A percentile compares a stretch with the other conserved stretches of the same genome.
Conservation (phyloP, 1,140 invertebrate genomes). For the Oncopeltus fasciatus region DNA sequence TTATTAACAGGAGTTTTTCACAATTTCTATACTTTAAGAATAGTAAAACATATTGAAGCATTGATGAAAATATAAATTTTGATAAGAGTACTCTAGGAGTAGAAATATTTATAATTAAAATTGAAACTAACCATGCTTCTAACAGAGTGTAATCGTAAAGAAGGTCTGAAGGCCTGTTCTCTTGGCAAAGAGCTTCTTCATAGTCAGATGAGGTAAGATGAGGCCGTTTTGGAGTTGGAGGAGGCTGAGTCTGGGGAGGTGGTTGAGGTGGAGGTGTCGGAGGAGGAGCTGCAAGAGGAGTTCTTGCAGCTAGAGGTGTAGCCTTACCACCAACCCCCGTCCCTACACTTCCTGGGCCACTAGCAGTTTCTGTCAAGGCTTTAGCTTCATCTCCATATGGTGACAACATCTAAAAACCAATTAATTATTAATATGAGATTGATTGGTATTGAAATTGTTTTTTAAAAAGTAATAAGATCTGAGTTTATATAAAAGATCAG, state of each 20-base stretch:
- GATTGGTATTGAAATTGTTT: no score
- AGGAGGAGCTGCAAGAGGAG: constrained; percentile 18
- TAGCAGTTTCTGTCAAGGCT: neutral
- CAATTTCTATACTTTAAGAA: no score
- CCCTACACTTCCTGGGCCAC: constrained; percentile 14
- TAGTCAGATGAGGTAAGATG: constrained; percentile 53
- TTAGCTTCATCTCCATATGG: constrained; percentile 24
- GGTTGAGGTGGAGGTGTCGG: constrained; percentile 21
- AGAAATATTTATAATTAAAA: no score
- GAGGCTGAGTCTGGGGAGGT: constrained; percentile 16
- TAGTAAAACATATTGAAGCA: no score
- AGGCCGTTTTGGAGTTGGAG: constrained; percentile 46
- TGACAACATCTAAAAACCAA: constrained; percentile 29
- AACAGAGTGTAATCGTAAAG: constrained; percentile 78
- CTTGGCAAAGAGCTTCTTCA: constrained; percentile 55
- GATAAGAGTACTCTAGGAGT: no score
- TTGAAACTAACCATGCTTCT: constrained; percentile 60
- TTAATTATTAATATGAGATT: no score
- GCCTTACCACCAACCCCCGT: neutral
- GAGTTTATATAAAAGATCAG: no score
- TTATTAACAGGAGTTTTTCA: no score
- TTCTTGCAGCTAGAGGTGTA: constrained; percentile 22
- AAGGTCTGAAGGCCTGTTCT: constrained; percentile 62
- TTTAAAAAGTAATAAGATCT: no score
- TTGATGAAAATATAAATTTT: no score